These are phyloP conservation scores for Gobio gobio DNA, from an alignment of 2,113 vertebrate genomes.

Conservation along the genomic window DNA sequence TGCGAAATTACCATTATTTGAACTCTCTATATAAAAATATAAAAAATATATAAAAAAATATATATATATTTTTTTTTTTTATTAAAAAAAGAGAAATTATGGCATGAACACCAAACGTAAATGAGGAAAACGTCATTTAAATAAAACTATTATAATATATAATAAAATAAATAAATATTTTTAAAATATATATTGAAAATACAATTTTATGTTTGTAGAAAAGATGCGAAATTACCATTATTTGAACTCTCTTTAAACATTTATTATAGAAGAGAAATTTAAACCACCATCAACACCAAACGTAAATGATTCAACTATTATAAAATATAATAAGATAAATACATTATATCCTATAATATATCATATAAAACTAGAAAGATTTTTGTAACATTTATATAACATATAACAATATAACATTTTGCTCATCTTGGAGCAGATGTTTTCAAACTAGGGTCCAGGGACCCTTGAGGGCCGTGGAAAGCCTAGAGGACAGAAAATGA, in stretches of 20 bases:
- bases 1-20: not conserved
- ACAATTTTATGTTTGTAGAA: not conserved
- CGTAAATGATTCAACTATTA: not conserved
- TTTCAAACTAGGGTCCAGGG: too few species aligned
- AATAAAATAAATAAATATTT: too few species aligned
- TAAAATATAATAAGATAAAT: not conserved
- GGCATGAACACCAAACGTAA: not conserved
- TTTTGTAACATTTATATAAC: too few species aligned
- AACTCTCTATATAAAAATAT: too few species aligned
- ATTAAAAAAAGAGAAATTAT: not conserved
- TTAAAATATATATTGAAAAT: not conserved
- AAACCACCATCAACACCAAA: not conserved
- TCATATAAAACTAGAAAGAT: too few species aligned
- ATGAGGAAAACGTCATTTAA: not conserved
- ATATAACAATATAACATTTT: too few species aligned
- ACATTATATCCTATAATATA: too few species aligned
- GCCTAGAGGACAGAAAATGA: too few species aligned
- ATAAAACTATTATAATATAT: not conserved
- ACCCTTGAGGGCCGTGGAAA: too few species aligned
- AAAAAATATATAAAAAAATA: not conserved
- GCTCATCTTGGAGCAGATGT: too few species aligned
- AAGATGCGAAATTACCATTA: not conserved
- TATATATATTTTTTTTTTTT: too few species aligned
- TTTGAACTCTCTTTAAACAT: not conserved
- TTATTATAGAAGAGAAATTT: not conserved